phyloP scores from a whole-genome alignment of 2,888 invertebrate species.

The Unio pictorum region DNA sequence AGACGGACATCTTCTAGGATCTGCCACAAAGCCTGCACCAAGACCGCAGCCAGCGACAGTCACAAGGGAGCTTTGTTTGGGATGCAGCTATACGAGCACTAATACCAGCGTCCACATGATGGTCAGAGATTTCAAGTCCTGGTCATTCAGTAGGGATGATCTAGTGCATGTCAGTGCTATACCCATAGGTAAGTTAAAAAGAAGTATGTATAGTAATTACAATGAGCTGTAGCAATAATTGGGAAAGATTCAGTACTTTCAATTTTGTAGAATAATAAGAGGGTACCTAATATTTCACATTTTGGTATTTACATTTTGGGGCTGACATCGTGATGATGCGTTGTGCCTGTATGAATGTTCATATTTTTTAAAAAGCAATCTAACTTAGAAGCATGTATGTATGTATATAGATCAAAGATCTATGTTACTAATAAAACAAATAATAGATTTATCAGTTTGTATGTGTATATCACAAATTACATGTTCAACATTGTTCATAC shows the following conservation, averaged over 20 bases:
- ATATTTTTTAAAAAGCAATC: too few species aligned
- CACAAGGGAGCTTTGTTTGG: conserved; percentile 22
- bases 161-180: conserved; percentile 26
- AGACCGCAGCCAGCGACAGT: conserved; percentile 6
- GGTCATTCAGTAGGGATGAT: conserved; percentile 34
- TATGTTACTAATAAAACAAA: too few species aligned
- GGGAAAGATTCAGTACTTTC: background rate
- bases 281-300: too few species aligned
- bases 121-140: conserved; percentile 26
- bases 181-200: background rate
- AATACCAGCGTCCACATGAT: conserved; percentile 19
- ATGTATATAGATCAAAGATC: too few species aligned
- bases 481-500: too few species aligned
- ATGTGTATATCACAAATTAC: too few species aligned
- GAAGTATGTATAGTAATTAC: background rate
- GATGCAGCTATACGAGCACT: conserved; percentile 23
- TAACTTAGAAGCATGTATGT: too few species aligned
- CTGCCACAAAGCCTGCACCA: conserved; percentile 21
- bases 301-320: too few species aligned
- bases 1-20: conserved; percentile 37
- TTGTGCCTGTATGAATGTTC: too few species aligned
- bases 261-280: too few species aligned
- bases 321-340: too few species aligned
- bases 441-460: too few species aligned
- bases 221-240: background rate